Percentiles rank a stretch among this genome's conserved stretches.
phyloP scores from a whole-genome alignment of 2,888 invertebrate genomes.

The Aphodius sticticus region DNA sequence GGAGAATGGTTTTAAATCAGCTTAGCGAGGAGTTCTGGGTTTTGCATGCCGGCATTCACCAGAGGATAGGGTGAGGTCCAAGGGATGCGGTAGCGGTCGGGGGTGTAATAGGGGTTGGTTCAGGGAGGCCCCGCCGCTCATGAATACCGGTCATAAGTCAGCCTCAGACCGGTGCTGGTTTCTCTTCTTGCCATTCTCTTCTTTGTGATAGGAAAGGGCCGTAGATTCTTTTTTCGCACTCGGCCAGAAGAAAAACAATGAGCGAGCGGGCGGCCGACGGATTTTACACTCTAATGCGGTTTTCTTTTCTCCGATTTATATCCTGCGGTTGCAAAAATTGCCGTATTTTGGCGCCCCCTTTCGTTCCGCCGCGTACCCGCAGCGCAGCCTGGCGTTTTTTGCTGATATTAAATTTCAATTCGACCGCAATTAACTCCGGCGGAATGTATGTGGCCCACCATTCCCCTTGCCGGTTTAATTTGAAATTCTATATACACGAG shows the following conservation, averaged over 20 bases:
- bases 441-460: neutral
- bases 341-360: neutral
- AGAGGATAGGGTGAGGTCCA: constrained; percentile 30
- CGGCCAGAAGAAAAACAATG: neutral
- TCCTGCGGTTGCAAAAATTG: constrained; percentile 4
- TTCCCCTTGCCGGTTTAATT: neutral
- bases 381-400: constrained; percentile 21
- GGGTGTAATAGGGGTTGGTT: constrained; percentile 29
- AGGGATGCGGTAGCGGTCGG: constrained; percentile 9
- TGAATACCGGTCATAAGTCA: constrained; percentile 47
- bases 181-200: neutral
- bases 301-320: constrained; percentile 37
- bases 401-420: constrained; percentile 35
- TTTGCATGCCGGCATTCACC: constrained; percentile 41
- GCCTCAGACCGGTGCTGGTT: constrained; percentile 30
- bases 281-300: constrained; percentile 35
- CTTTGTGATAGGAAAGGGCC: neutral
- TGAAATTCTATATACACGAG: constrained; percentile 4
- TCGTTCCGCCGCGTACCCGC: neutral
- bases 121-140: constrained; percentile 33
- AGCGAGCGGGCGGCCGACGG: neutral
- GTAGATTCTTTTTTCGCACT: neutral
- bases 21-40: constrained; percentile 45
- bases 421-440: constrained; percentile 30
- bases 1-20: constrained; percentile 54